These are phyloP conservation scores for Hirundo rustica DNA, from an alignment of 2,797 vertebrate species.

Conservation along the genomic window DNA sequence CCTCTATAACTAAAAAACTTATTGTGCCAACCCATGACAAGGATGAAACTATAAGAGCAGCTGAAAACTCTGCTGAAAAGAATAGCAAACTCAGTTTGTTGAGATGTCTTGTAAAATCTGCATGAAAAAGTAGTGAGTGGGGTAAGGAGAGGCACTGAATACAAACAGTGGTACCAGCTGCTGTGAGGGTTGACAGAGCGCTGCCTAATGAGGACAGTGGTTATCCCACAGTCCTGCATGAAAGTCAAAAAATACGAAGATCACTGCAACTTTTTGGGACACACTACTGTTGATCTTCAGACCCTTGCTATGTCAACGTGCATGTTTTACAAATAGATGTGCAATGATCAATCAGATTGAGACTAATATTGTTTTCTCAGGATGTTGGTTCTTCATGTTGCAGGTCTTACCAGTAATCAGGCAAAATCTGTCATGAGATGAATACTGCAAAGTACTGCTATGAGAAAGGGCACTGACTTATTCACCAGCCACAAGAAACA, in stretches of 20 bases:
- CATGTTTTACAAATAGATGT: not conserved
- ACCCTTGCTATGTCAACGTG: not conserved
- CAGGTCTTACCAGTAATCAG: not conserved
- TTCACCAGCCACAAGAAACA: not conserved
- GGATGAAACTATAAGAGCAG: not conserved
- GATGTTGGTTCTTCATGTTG: not conserved
- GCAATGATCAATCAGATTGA: accelerated
- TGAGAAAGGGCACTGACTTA: not conserved
- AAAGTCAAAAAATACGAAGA: not conserved
- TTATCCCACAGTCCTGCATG: not conserved
- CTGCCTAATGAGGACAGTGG: not conserved
- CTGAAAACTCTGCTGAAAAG: not conserved
- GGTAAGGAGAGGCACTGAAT: not conserved
- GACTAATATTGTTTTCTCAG: not conserved
- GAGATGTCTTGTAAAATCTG: not conserved
- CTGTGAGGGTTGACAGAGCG: not conserved
- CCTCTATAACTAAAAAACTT: too few relatives aligned
- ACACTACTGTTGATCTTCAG: not conserved
- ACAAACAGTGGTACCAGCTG: not conserved
- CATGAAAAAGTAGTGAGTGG: not conserved
- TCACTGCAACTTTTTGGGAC: accelerated
- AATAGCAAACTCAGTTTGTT: not conserved
- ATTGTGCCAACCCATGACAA: too few relatives aligned
- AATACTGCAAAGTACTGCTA: not conserved
- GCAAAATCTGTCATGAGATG: not conserved